phyloP scores from a whole-genome alignment of 2,113 vertebrate species.

The Nestor notabilis region DNA sequence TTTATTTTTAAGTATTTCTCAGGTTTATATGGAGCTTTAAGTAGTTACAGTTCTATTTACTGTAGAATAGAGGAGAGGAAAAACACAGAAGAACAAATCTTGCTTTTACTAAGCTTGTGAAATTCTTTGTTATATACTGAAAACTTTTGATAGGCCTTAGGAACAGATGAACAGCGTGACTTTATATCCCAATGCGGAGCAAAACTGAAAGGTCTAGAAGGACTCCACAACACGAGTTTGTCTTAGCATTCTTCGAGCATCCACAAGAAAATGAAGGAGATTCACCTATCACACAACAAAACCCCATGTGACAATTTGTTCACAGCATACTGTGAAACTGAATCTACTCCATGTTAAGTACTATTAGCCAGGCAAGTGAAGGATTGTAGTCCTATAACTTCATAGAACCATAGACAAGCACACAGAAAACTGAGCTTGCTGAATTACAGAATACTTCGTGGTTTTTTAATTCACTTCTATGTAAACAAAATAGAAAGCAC shows the following conservation, averaged over 20 bases:
- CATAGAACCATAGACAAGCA: background rate
- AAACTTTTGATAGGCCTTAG: background rate
- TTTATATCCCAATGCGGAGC: background rate
- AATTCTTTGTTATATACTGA: background rate
- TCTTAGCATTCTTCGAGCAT: background rate
- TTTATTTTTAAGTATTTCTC: background rate
- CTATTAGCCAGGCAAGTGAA: background rate
- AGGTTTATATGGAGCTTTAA: background rate
- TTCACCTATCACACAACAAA: background rate
- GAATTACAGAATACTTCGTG: background rate
- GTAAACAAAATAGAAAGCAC: background rate
- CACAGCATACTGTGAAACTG: background rate
- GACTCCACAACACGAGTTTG: background rate
- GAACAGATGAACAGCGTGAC: background rate
- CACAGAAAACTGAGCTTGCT: background rate
- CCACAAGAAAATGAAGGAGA: background rate
- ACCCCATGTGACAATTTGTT: fast-evolving
- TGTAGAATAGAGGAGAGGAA: background rate
- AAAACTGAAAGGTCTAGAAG: background rate
- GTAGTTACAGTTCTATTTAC: background rate
- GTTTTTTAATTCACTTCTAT: background rate
- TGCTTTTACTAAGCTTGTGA: background rate
- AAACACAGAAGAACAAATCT: background rate
- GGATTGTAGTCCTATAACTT: background rate
- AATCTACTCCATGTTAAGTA: background rate